Evolutionary conservation across 2,888 invertebrate genomes (phyloP), one percentile per base, ranked within the genome.

Genomic region (Saturnia japonica): DNA sequence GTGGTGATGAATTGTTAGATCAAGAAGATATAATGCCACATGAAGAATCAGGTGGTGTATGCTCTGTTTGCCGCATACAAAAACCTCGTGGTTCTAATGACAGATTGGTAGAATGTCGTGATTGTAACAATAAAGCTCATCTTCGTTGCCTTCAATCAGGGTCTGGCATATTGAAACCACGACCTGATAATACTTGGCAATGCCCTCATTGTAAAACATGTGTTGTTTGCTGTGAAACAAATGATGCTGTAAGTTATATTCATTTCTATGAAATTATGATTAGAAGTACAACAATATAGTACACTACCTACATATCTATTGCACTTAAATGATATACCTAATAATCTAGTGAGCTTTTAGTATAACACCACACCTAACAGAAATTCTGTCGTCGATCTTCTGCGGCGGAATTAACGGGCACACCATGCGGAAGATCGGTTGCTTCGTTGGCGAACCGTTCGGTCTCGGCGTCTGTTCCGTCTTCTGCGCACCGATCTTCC

Each of bases 121-220:
- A 96, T 85, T 97, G 97, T 78, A 96, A 95, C 72, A 96, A 96
- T 76, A 96, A 96, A 94, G 96, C 96, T 68, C 96, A 97, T 86
- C 94, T 95, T 25, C 95, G 94, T 74, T 97, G 97, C 80, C 94
- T 96, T 66, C 96, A 96, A 80, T 94, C 95, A 68, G 96, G 96
- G 16, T 95, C 96, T 77, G 95, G 96, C 78, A 94, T 96, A 85
- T 86, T 95, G 67, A 95, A 96, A 83, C 94, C 95, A 76, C 90
- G 95, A 67, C 95, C 95, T 60, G 96, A 96, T 76, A 95, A 95
- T 76, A 95, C 96, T 45, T 99, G 97, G 97, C 98, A 97, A 80
- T 99, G 99, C 85, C 97, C 97, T 69, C 96, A 97, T 83, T 99
- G 98, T 82, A 98, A 98, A 88, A 97, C 96, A 16, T 99, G 99